Evolutionary conservation across 2,797 vertebrate genomes (phyloP), one percentile per base, ranked within the genome.

Genomic region (Otolemur crassicaudatus): DNA sequence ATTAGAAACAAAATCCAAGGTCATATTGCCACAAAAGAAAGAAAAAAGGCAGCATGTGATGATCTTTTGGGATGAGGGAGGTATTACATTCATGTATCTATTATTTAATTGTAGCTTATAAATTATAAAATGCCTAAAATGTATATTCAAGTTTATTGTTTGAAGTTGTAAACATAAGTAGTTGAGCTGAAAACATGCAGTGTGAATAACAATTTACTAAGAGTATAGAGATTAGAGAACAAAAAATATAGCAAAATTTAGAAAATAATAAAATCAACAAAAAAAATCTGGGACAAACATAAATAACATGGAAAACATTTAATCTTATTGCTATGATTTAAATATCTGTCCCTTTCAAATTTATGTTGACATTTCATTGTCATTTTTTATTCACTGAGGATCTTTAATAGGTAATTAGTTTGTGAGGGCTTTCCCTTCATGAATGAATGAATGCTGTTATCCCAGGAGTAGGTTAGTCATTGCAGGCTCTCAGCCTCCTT

Each of bases 41-140:
- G 81, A 61, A 69, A 27, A 87, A 75, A 7, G 7, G 8, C 22
- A 40, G 25, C 58, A 63, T 70, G 79, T 81, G 11, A 61, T 90
- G 61, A 70, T 60, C 29, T 88, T 94, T 46, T 43, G 22, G 25
- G 22, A 61, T 58, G 12, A 75, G 34, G 14, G 17, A 58, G 13
- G 13, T 29, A 90, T 87, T 49, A 73, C 4, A 5, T 53, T 17
- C 49, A 53, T 53, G 13, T 69, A 40, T 79, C 25, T 14, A 3
- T 49, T 94, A 6, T 56, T 79, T 73, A 79, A 84, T 80, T 60
- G 73, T 86, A 69, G 25, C 46, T 76, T 75, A 87, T 80, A 88
- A 70, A 49, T 85, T 76, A 60, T 7, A 25, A 93, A 77, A 34
- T n/a, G 58, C 2, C 29, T 46, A 80, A 84, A 63, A 40, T 31